phyloP scores from a whole-genome alignment of 2,113 vertebrate genomes.

The Nycticorax nycticorax region DNA sequence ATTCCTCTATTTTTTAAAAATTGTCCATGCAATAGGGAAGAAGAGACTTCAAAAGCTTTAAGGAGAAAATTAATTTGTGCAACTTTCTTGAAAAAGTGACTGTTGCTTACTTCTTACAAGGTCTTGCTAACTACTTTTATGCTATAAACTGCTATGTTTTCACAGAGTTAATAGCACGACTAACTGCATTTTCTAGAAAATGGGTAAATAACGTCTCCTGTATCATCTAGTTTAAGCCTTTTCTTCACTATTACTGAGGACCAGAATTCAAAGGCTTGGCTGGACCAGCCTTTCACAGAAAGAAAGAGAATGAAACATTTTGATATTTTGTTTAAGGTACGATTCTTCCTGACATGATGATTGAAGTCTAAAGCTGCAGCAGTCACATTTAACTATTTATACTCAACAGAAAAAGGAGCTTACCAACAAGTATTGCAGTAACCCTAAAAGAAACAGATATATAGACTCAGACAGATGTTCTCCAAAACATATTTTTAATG shows the following conservation, averaged over 20 bases:
- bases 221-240: neutral
- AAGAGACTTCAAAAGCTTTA: neutral
- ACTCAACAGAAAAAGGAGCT: neutral
- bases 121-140: neutral
- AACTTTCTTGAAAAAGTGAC: neutral
- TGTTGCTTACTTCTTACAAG: neutral
- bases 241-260: neutral
- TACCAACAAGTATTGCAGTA: neutral
- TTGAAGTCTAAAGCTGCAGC: neutral
- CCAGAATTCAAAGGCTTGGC: neutral
- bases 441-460: neutral
- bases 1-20: neutral
- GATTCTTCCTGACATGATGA: neutral
- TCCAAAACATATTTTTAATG: conserved; percentile 64
- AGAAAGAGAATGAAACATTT: neutral
- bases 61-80: neutral
- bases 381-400: neutral
- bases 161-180: neutral
- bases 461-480: conserved; percentile 25
- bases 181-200: neutral
- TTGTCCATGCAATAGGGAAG: neutral
- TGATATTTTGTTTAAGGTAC: neutral
- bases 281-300: neutral
- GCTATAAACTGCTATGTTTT: neutral
- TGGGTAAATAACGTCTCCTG: neutral